Evolutionary conservation across 2,797 vertebrate species (phyloP), one percentile per base, ranked within the genome.

Genomic region (Gephyroberyx darwinii): DNA sequence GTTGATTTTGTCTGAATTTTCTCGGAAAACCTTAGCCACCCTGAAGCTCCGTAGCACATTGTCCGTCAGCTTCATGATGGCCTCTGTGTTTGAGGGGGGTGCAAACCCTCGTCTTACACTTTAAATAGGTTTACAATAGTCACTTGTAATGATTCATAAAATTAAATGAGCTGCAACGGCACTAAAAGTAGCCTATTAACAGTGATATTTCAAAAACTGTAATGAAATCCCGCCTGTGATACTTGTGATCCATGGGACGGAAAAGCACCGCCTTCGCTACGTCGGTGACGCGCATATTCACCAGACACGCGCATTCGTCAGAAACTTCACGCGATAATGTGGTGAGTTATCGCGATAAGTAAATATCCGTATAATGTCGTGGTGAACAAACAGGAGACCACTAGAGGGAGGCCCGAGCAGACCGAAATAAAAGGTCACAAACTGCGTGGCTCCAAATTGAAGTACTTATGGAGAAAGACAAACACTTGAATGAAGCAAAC

Each of bases 31-130:
- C 92, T 99, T 99, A 50, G 98, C 98, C 69, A 99, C 97, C 86
- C 98, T 96, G 92, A 98, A 98, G 92, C 97, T 98, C 93, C 98
- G 95, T 91, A 99, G 93, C 94, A 98, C 97, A 95, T 97, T 98
- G 93, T 99, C 97, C 85, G 96, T 99, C 82, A 99, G 95, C 96
- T 99, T 99, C 98, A 99, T 99, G 86, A 87, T 95, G 91, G 91
- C 90, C 88, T 74, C 85, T 84, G 69, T 83, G 66, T 81, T 58
- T 77, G 87, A 74, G 83, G 84, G 86, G 87, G 68, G 72, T 78
- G 74, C 81, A 75, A 68, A 75, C 85, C 85, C 87, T 78, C 83
- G 43, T 5, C 72, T 52, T 20, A 48, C 22, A 45, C 59, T 70
- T 67, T 17, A 37, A 63, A 74, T 2, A 26, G 3, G 2, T 43